Conservation (phyloP, 2,797 vertebrate genomes). For the Gadopsis marmoratus region DNA sequence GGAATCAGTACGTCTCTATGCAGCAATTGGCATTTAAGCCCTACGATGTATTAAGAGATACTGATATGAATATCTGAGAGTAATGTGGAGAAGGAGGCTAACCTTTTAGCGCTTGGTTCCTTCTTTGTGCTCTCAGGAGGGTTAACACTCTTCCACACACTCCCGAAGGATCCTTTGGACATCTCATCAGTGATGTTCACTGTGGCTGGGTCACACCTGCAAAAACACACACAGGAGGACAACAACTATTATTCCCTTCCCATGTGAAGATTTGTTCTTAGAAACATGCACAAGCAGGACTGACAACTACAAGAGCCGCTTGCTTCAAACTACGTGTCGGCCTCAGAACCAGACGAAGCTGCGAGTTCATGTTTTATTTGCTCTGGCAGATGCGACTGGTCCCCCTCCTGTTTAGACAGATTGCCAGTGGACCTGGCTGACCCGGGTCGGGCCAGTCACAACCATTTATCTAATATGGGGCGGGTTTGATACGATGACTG, state of each 20-base stretch:
- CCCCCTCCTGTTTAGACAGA: too few species aligned
- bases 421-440: too few species aligned
- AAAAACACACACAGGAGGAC: slow-evolving; percentile 36
- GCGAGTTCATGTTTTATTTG: too few species aligned
- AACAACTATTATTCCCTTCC: background rate
- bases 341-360: too few species aligned
- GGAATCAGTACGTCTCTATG: background rate
- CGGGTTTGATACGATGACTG: too few species aligned
- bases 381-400: too few species aligned
- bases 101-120: slow-evolving; percentile 93
- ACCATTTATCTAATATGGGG: too few species aligned
- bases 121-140: slow-evolving; percentile 92
- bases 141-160: slow-evolving; percentile 92
- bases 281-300: background rate
- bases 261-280: background rate
- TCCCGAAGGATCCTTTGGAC: slow-evolving; percentile 94
- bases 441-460: too few species aligned
- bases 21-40: background rate
- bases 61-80: background rate
- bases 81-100: slow-evolving; percentile 48
- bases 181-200: slow-evolving; percentile 99
- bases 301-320: background rate
- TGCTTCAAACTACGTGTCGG: background rate
- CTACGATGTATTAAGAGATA: background rate
- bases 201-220: slow-evolving; percentile 91